These are phyloP conservation scores for Hestina assimilis DNA, from an alignment of 1,140 invertebrate species.

Conservation along the genomic window DNA sequence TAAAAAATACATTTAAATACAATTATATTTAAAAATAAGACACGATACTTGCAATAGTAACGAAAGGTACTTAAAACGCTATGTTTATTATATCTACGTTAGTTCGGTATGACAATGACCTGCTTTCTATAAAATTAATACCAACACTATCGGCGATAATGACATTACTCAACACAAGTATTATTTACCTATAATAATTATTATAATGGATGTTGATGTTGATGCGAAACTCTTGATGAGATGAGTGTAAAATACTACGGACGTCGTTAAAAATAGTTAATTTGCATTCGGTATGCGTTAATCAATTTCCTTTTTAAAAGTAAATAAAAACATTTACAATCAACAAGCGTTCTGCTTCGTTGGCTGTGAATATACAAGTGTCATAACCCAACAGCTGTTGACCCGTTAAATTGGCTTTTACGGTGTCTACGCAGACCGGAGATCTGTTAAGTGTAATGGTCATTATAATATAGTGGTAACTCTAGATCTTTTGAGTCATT, in stretches of 20 bases:
- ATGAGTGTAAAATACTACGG: constrained; percentile 1
- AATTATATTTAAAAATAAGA: no score
- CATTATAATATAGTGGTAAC: constrained; percentile 21
- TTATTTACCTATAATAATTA: background rate
- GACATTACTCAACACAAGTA: constrained; percentile 1
- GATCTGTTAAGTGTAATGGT: constrained; percentile 20
- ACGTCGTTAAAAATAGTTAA: constrained; percentile 35
- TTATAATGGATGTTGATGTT: constrained; percentile 1
- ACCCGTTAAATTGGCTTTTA: constrained; percentile 60
- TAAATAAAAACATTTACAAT: constrained; percentile 42
- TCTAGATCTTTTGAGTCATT: constrained; percentile 25
- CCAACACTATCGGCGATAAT: background rate
- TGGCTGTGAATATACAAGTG: constrained; percentile 37
- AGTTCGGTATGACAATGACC: constrained; percentile 49
- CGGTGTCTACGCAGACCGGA: constrained; percentile 33
- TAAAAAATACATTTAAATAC: no score
- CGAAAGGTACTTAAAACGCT: background rate
- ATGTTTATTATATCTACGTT: background rate
- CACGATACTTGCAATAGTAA: no score
- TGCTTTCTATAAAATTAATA: constrained; percentile 43
- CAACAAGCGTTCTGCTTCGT: constrained; percentile 39
- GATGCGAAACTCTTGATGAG: background rate
- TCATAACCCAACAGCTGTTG: constrained; percentile 51
- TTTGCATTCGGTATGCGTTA: constrained; percentile 34
- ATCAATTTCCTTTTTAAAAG: constrained; percentile 39